Percentiles rank a stretch among this genome's conserved stretches.
phyloP scores from a whole-genome alignment of 2,113 vertebrate genomes.

The Natator depressus region DNA sequence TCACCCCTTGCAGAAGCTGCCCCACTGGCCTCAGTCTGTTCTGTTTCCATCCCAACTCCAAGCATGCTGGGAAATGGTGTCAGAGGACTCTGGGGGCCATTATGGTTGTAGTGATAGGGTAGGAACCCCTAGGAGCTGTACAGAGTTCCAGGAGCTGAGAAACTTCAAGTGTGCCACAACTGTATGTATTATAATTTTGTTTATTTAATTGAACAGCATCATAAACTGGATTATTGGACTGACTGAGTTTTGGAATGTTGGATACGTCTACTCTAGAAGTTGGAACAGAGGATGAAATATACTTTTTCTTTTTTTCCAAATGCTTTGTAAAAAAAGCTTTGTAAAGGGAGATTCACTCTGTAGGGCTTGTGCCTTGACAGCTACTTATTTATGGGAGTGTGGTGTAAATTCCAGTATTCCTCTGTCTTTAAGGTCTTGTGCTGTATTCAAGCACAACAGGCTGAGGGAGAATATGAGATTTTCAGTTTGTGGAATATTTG shows the following conservation, averaged over 20 bases:
- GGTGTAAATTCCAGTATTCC: not conserved
- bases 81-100: too few relatives aligned
- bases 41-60: too few relatives aligned
- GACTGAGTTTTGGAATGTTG: constrained; percentile 32
- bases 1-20: not conserved
- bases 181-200: not conserved
- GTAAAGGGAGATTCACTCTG: not conserved
- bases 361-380: not conserved
- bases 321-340: constrained; percentile 31
- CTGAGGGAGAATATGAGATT: not conserved
- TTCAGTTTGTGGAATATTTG: not conserved
- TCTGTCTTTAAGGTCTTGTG: not conserved
- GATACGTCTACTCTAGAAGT: constrained; percentile 2
- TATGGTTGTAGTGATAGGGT: too few relatives aligned
- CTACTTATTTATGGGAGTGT: not conserved
- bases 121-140: not conserved
- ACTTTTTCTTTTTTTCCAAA: constrained; percentile 15
- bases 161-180: not conserved
- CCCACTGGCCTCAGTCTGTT: not conserved
- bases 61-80: too few relatives aligned
- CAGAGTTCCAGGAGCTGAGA: not conserved
- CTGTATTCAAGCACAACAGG: not conserved
- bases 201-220: constrained; percentile 33
- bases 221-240: constrained; percentile 56
- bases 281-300: not conserved